Evolutionary conservation across 1,140 invertebrate genomes (phyloP).

Genomic region (Cephus cinctus): DNA sequence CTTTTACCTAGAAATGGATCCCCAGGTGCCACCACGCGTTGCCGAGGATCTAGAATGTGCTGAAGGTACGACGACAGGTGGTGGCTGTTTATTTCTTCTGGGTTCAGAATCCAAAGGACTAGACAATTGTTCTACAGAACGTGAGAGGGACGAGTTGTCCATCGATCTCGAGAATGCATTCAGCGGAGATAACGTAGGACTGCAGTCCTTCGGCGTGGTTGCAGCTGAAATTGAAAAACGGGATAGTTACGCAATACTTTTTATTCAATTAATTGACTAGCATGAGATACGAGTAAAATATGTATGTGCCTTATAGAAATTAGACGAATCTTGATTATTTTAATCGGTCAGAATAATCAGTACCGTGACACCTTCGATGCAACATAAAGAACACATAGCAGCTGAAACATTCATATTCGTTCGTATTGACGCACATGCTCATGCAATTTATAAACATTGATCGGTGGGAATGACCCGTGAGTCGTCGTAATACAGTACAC

Average conservation of each 20-base stretch:
- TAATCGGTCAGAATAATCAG: background rate
- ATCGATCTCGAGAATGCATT: slow-evolving; percentile 78
- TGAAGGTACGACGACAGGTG: slow-evolving; percentile 43
- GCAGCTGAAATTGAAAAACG: slow-evolving; percentile 57
- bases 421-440: slow-evolving; percentile 29
- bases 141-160: slow-evolving; percentile 69
- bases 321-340: background rate
- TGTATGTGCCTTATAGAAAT: background rate
- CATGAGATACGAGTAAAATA: too few species aligned
- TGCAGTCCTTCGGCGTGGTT: slow-evolving; percentile 80
- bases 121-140: slow-evolving; percentile 76
- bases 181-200: slow-evolving; percentile 75
- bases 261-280: too few species aligned
- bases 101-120: slow-evolving; percentile 64
- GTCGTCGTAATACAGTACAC: slow-evolving; percentile 8
- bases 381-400: slow-evolving; percentile 32
- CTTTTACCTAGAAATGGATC: slow-evolving; percentile 52
- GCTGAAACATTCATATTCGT: background rate
- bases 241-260: too few species aligned
- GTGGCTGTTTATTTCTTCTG: slow-evolving; percentile 45
- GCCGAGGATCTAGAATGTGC: slow-evolving; percentile 53
- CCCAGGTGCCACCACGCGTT: slow-evolving; percentile 56
- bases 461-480: slow-evolving; percentile 17
- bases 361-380: slow-evolving; percentile 10
- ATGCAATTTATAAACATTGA: slow-evolving; percentile 21